These are phyloP conservation scores for Chrosomus eos DNA, from an alignment of 2,797 vertebrate species.

Conservation along the genomic window DNA sequence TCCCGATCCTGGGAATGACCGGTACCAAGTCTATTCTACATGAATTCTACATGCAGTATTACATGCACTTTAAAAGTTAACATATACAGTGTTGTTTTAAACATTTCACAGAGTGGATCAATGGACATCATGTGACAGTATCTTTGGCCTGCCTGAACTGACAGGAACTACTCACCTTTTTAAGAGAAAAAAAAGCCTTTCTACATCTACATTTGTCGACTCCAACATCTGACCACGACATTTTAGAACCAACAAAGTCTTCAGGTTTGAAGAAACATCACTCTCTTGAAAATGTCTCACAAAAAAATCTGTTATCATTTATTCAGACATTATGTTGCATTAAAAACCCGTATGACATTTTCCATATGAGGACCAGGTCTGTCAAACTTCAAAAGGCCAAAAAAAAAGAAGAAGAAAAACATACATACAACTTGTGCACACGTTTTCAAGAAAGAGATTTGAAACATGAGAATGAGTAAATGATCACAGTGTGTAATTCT, in stretches of 20 bases:
- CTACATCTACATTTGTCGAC: conserved; percentile 67
- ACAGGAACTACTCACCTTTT: conserved; percentile 65
- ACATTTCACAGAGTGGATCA: conserved; percentile 20
- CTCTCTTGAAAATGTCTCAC: not conserved
- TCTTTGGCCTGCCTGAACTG: conserved; percentile 67
- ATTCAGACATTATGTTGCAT: not conserved
- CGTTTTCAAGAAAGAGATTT: not conserved
- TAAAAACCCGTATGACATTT: not conserved
- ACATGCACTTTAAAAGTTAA: not conserved
- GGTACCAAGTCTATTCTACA: conserved; percentile 35
- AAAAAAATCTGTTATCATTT: not conserved
- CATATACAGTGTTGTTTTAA: not conserved
- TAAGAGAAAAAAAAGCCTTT: conserved; percentile 76
- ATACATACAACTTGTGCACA: not conserved
- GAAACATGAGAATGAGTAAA: not conserved
- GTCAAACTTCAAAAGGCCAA: not conserved
- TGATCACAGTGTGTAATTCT: not conserved
- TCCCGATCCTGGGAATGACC: conserved; percentile 65
- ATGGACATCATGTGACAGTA: conserved; percentile 78
- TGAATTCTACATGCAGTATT: not conserved
- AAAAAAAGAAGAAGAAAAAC: not conserved
- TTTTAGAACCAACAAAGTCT: conserved; percentile 27
- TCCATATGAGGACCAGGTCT: not conserved
- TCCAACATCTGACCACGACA: conserved; percentile 26
- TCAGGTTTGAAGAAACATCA: conserved; percentile 38